Evolutionary conservation across 2,113 vertebrate species (phyloP).

Genomic region (Meriones unguiculatus): DNA sequence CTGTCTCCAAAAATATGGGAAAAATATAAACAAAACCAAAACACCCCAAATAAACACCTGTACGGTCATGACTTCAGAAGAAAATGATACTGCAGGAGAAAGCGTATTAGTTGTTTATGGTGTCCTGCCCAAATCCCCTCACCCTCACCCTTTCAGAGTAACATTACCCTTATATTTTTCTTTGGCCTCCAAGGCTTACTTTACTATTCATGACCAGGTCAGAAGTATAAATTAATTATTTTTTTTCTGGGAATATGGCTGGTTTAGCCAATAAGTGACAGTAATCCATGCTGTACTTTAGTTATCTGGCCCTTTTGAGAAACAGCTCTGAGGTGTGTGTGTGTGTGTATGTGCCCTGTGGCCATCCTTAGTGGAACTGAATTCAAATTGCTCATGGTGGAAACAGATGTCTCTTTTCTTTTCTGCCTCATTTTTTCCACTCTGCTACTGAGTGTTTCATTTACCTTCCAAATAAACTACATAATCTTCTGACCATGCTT

Average conservation of each 20-base stretch:
- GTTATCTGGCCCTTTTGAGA: background rate
- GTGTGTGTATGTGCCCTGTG: background rate
- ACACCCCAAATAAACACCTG: background rate
- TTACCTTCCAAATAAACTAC: slow-evolving; percentile 1
- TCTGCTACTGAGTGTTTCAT: slow-evolving; percentile 2
- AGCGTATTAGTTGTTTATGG: background rate
- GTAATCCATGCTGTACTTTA: background rate
- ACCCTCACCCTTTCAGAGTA: background rate
- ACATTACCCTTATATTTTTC: background rate
- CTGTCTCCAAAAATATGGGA: background rate
- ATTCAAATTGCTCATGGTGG: slow-evolving; percentile 22
- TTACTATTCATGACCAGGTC: background rate
- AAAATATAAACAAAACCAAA: background rate
- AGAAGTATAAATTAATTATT: slow-evolving; percentile 31
- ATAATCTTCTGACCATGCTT: background rate
- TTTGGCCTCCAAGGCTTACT: background rate
- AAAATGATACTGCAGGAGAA: background rate
- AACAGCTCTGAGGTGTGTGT: background rate
- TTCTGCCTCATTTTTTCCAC: background rate
- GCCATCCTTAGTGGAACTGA: background rate
- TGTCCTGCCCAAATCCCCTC: background rate
- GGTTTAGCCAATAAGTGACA: slow-evolving; percentile 32
- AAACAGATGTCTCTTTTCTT: background rate
- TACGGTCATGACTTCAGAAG: background rate
- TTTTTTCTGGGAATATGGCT: background rate